phyloP scores from a whole-genome alignment of 1,140 invertebrate species.

The Ceratosolen solmsi region DNA sequence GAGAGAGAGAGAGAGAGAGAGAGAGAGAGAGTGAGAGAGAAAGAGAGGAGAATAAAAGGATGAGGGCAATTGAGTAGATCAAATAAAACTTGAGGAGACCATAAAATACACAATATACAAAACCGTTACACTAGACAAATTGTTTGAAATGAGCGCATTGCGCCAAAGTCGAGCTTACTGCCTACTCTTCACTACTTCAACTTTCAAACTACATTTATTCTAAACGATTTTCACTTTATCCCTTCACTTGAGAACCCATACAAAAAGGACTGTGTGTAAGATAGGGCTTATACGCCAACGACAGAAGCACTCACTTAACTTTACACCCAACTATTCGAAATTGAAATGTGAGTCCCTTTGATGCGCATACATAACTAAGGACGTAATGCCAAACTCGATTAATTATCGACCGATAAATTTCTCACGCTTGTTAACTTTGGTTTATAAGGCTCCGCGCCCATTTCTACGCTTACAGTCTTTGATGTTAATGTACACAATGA shows the following conservation, averaged over 20 bases:
- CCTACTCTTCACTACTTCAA: not conserved
- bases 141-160: not conserved
- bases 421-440: constrained; percentile 18
- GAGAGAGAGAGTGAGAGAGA: too few relatives aligned
- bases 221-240: not conserved
- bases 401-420: constrained; percentile 38
- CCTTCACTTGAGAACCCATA: not conserved
- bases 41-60: too few relatives aligned
- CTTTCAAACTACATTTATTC: not conserved
- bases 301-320: not conserved
- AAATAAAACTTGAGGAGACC: too few relatives aligned
- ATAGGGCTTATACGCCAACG: not conserved
- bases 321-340: not conserved
- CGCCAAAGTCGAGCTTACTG: not conserved
- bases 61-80: too few relatives aligned
- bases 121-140: too few relatives aligned
- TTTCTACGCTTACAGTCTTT: not conserved
- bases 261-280: not conserved
- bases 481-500: not conserved
- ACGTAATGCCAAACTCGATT: constrained; percentile 16
- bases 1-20: too few relatives aligned
- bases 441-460: not conserved
- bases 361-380: not conserved
- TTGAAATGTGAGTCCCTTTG: constrained; percentile 10
- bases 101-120: too few relatives aligned